phyloP scores from a whole-genome alignment of 2,113 vertebrate genomes.

The Tragelaphus imberbis region DNA sequence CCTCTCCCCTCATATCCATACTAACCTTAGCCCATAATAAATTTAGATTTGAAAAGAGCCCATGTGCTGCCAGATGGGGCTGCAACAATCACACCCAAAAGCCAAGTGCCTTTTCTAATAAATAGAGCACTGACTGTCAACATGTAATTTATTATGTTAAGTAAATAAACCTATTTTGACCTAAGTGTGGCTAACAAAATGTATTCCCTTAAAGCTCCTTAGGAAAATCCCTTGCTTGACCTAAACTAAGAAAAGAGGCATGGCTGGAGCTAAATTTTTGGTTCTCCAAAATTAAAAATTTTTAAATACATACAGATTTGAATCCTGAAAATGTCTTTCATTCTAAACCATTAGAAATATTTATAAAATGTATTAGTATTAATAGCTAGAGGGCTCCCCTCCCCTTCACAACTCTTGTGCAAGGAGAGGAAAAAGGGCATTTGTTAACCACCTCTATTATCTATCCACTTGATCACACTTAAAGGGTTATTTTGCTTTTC shows the following conservation, averaged over 20 bases:
- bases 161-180: conserved; percentile 56
- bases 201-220: conserved; percentile 36
- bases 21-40: background rate
- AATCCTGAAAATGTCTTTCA: background rate
- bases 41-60: conserved; percentile 32
- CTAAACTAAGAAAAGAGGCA: conserved; percentile 4
- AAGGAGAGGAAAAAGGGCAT: conserved; percentile 1
- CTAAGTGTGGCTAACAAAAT: conserved; percentile 44
- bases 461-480: conserved; percentile 39
- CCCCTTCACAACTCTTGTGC: conserved; percentile 20
- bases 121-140: conserved; percentile 36
- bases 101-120: conserved; percentile 64
- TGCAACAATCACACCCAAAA: conserved; percentile 10
- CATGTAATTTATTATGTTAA: conserved; percentile 62
- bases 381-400: conserved; percentile 22
- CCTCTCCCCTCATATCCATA: background rate
- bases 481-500: conserved; percentile 27
- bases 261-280: background rate
- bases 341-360: background rate
- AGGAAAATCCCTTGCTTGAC: conserved; percentile 43
- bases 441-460: conserved; percentile 43
- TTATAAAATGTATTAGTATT: conserved; percentile 12
- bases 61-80: conserved; percentile 60
- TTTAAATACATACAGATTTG: background rate
- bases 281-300: background rate